Evolutionary conservation across 2,888 invertebrate species (phyloP).

Genomic region (Stenichneumon culpator): DNA sequence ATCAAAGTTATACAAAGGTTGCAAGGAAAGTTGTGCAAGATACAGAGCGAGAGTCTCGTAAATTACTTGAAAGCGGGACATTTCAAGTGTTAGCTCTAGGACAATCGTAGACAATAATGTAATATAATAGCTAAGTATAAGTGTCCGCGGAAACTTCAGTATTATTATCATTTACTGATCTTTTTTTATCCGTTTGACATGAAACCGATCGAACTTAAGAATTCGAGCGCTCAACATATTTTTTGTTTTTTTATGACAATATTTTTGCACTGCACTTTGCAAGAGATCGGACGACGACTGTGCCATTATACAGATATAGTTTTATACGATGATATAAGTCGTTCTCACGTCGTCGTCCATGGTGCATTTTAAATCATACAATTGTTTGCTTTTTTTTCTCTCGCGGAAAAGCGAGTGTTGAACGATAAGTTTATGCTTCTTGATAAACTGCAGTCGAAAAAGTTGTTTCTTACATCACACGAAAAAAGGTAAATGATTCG

Average conservation of each 20-base stretch:
- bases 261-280: not conserved
- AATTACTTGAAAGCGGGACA: constrained; percentile 72
- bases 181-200: not conserved
- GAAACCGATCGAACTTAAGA: not conserved
- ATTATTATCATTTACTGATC: constrained; percentile 23
- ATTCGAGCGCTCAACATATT: not conserved
- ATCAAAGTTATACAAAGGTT: constrained; percentile 64
- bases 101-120: no score
- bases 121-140: not conserved
- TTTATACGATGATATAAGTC: not conserved
- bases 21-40: constrained; percentile 70
- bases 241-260: not conserved
- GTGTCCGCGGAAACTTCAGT: not conserved
- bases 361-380: not conserved
- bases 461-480: not conserved
- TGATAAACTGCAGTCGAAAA: not conserved
- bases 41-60: constrained; percentile 72
- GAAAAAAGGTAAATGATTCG: not conserved
- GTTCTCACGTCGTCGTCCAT: not conserved
- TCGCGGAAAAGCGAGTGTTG: not conserved
- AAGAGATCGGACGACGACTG: not conserved
- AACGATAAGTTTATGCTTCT: not conserved
- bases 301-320: not conserved
- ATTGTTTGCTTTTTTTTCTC: not conserved
- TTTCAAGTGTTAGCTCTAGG: constrained; percentile 11